phyloP scores from a whole-genome alignment of 2,797 vertebrate species.

The Nyctalus aviator region DNA sequence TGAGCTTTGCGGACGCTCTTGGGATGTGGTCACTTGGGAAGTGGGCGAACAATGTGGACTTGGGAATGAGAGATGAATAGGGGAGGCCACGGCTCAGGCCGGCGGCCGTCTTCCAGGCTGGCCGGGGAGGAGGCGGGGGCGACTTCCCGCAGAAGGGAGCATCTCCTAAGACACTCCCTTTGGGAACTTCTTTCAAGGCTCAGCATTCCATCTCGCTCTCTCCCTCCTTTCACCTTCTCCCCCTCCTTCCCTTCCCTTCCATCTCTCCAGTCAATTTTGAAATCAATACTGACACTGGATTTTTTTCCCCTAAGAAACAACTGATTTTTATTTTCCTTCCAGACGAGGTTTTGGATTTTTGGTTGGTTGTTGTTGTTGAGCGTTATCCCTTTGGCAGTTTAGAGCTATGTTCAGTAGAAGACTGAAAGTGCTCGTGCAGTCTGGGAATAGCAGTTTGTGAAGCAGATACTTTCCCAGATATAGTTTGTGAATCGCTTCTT shows the following conservation, averaged over 20 bases:
- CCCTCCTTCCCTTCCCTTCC: too few relatives aligned
- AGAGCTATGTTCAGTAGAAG: neutral
- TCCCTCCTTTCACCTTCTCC: fast-evolving
- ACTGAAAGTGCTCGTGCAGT: neutral
- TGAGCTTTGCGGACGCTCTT: neutral
- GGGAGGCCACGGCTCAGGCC: neutral
- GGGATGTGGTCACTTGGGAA: neutral
- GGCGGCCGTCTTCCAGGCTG: neutral
- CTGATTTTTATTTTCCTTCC: neutral
- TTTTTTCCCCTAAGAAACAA: neutral
- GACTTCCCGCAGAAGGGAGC: neutral
- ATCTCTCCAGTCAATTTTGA: neutral
- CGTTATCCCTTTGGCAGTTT: neutral
- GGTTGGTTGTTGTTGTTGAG: neutral
- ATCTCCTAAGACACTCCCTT: neutral
- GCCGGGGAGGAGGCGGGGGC: neutral
- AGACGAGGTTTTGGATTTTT: neutral
- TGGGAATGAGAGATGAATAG: neutral
- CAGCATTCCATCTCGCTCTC: too few relatives aligned
- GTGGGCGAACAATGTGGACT: conserved; percentile 2
- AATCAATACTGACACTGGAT: neutral
- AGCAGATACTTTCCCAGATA: neutral
- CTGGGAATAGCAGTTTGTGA: conserved; percentile 44
- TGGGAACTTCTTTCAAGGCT: neutral
- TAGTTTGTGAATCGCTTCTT: neutral